phyloP scores from a whole-genome alignment of 2,113 vertebrate species.

The Archilochus colubris region DNA sequence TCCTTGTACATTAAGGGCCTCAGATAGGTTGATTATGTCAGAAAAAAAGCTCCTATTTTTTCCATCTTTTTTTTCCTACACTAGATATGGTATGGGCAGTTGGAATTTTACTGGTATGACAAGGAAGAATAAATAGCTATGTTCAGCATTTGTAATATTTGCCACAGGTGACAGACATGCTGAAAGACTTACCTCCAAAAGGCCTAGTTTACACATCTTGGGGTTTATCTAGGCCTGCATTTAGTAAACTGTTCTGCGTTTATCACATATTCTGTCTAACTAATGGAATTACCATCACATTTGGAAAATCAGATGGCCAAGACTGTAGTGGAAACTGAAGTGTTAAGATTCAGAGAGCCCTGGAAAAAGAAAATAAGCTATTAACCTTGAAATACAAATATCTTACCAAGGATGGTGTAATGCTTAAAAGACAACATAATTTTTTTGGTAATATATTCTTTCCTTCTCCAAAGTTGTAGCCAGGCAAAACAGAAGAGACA shows the following conservation, averaged over 20 bases:
- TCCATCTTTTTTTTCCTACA: neutral
- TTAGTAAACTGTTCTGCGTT: neutral
- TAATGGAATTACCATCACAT: neutral
- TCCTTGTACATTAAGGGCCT: neutral
- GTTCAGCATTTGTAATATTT: neutral
- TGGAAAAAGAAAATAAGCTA: neutral
- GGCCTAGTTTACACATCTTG: neutral
- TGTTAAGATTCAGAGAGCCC: neutral
- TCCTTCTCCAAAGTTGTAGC: slow-evolving; percentile 13
- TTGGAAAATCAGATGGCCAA: neutral
- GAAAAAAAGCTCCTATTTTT: neutral
- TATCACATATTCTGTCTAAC: neutral
- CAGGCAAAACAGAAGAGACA: slow-evolving; percentile 63
- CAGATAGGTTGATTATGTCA: neutral
- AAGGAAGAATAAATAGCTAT: neutral
- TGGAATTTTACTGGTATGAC: neutral
- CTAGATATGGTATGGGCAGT: neutral
- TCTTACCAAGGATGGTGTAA: neutral
- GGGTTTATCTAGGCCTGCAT: neutral
- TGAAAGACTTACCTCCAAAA: neutral
- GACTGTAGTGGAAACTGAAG: neutral
- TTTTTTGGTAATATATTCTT: slow-evolving; percentile 12
- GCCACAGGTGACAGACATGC: neutral
- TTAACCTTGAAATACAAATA: slow-evolving; percentile 39
- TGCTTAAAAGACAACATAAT: slow-evolving; percentile 23